phyloP scores from a whole-genome alignment of 2,797 vertebrate genomes.

The Cuniculus paca region DNA sequence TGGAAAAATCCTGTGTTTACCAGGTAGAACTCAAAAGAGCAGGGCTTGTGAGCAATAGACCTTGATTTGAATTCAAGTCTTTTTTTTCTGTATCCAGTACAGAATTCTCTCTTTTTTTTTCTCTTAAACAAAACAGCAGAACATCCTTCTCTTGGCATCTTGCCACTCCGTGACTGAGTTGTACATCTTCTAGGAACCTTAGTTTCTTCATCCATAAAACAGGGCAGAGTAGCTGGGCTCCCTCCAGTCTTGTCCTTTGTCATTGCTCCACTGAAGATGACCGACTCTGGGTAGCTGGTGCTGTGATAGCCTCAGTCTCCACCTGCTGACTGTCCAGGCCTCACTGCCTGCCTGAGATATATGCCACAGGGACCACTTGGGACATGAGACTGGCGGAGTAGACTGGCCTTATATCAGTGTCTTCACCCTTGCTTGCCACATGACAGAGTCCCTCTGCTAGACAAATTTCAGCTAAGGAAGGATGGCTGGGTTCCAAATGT shows the following conservation, averaged over 20 bases:
- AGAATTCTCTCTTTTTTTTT: neutral
- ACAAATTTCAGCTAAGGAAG: neutral
- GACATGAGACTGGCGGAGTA: neutral
- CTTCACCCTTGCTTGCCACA: rapidly evolving
- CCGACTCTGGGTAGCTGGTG: neutral
- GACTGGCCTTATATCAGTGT: neutral
- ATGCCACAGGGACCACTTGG: neutral
- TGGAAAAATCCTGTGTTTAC: neutral
- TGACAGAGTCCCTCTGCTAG: neutral
- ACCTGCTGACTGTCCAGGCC: neutral
- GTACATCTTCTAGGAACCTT: neutral
- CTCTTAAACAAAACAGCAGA: neutral
- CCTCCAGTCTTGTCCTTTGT: neutral
- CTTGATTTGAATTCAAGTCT: neutral
- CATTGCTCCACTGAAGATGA: neutral
- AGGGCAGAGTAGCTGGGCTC: neutral
- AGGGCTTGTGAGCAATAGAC: neutral
- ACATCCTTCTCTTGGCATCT: neutral
- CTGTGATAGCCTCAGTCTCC: neutral
- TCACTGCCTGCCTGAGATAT: neutral
- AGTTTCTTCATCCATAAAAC: neutral
- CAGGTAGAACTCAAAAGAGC: neutral
- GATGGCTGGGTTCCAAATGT: neutral
- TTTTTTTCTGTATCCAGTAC: neutral
- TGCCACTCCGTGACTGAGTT: neutral